Percentiles rank a stretch among this genome's conserved stretches.
Evolutionary conservation across 2,888 invertebrate genomes (phyloP).

Genomic region (Chouioia cunea): DNA sequence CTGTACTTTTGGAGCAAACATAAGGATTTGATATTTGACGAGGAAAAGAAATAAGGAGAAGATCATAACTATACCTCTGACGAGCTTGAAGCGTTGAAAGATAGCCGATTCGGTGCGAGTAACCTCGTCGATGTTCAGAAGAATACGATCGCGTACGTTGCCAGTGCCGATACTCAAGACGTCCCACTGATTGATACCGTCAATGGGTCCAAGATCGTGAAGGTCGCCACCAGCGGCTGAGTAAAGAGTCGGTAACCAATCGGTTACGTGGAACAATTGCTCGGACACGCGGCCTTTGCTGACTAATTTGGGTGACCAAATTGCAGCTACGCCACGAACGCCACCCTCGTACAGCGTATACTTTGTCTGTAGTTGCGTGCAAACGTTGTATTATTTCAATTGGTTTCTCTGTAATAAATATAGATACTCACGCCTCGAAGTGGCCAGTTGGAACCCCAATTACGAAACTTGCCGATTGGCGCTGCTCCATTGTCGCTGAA

Average conservation of each 20-base stretch:
- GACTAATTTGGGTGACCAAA: slow-evolving; percentile 76
- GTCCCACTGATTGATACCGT: slow-evolving; percentile 71
- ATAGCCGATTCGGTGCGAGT: slow-evolving; percentile 63
- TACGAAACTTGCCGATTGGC: slow-evolving; percentile 70
- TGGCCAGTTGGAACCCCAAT: slow-evolving; percentile 76
- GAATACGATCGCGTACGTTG: slow-evolving; percentile 66
- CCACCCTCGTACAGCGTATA: slow-evolving; percentile 81
- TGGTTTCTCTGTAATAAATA: too few species aligned
- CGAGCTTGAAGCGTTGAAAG: slow-evolving; percentile 60
- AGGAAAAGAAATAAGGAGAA: too few species aligned
- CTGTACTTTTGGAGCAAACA: too few species aligned
- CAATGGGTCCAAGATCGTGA: slow-evolving; percentile 62
- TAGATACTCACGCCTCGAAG: slow-evolving; percentile 71
- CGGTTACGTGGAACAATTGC: slow-evolving; percentile 76
- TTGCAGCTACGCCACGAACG: slow-evolving; percentile 74
- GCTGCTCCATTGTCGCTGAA: slow-evolving; percentile 76
- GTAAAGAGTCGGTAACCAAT: slow-evolving; percentile 80
- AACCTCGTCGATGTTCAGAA: slow-evolving; percentile 71
- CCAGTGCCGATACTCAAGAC: slow-evolving; percentile 65
- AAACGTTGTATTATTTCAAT: too few species aligned
- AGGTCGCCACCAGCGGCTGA: slow-evolving; percentile 72
- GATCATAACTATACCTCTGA: slow-evolving; percentile 56
- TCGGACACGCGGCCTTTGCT: slow-evolving; percentile 72
- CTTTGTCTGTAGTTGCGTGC: slow-evolving; percentile 71
- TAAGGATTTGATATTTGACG: too few species aligned